These are phyloP conservation scores for Tinamus major DNA, from an alignment of 2,797 vertebrate genomes.

Conservation along the genomic window DNA sequence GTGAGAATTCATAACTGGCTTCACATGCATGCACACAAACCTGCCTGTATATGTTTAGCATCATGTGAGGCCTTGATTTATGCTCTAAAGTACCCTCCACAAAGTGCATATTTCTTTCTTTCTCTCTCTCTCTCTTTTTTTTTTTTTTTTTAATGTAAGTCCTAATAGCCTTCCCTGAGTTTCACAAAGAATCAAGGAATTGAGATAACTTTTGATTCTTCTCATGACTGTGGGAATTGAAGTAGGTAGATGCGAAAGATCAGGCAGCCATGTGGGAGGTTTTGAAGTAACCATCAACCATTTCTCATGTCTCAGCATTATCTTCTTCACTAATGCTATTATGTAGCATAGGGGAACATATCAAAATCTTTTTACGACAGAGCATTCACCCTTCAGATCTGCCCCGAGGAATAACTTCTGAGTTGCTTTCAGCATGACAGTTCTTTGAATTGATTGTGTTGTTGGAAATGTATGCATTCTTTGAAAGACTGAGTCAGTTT, in stretches of 20 bases:
- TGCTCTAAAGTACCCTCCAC: background rate
- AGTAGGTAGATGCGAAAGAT: background rate
- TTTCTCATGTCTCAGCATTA: background rate
- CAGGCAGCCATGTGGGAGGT: background rate
- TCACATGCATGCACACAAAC: accelerated
- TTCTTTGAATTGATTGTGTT: background rate
- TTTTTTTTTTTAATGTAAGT: background rate
- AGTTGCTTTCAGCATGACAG: background rate
- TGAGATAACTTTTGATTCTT: background rate
- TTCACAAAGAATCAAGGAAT: background rate
- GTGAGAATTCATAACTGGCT: background rate
- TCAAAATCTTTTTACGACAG: background rate
- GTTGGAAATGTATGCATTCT: background rate
- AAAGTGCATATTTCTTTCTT: background rate
- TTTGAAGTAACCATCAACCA: background rate
- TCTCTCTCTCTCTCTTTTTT: background rate
- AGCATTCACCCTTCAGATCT: background rate
- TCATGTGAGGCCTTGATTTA: background rate
- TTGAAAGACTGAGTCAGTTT: background rate
- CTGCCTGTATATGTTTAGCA: accelerated
- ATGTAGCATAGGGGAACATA: background rate
- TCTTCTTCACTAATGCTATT: background rate
- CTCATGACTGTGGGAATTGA: background rate
- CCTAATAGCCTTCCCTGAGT: background rate
- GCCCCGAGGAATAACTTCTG: background rate